Conservation (phyloP, 2,888 invertebrate genomes). For the Ephialtes manifestator region DNA sequence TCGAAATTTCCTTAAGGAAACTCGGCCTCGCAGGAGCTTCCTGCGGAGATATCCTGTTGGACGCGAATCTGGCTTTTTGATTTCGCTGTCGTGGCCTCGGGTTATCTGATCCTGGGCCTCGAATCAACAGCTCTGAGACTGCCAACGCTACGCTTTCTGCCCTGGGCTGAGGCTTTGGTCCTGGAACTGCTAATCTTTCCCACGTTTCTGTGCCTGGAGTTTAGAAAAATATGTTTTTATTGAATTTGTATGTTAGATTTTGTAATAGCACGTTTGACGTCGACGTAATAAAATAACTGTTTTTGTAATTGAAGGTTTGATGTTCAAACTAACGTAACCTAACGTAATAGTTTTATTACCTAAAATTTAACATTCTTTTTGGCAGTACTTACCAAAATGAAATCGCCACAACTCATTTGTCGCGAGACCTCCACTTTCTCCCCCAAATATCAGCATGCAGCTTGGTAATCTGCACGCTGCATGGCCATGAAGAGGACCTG, state of each 20-base stretch:
- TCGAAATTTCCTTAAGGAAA: conserved; percentile 90
- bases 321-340: not conserved
- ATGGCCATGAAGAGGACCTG: conserved; percentile 92
- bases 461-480: conserved; percentile 92
- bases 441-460: conserved; percentile 93
- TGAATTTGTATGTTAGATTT: not conserved
- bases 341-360: not conserved
- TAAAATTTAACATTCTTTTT: not conserved
- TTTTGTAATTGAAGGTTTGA: not conserved
- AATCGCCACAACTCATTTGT: conserved; percentile 94
- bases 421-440: conserved; percentile 91
- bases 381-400: conserved; percentile 90
- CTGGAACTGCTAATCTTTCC: conserved; percentile 90
- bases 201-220: conserved; percentile 90
- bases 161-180: conserved; percentile 90
- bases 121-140: conserved; percentile 88
- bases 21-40: conserved; percentile 85
- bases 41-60: conserved; percentile 85
- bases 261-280: not conserved
- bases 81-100: conserved; percentile 77
- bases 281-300: not conserved
- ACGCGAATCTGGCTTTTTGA: conserved; percentile 82
- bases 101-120: conserved; percentile 81
- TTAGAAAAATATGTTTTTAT: not conserved
- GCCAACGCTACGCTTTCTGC: conserved; percentile 90